These are phyloP conservation scores for Chloropsis hardwickii DNA, from an alignment of 2,113 vertebrate genomes.

Conservation along the genomic window DNA sequence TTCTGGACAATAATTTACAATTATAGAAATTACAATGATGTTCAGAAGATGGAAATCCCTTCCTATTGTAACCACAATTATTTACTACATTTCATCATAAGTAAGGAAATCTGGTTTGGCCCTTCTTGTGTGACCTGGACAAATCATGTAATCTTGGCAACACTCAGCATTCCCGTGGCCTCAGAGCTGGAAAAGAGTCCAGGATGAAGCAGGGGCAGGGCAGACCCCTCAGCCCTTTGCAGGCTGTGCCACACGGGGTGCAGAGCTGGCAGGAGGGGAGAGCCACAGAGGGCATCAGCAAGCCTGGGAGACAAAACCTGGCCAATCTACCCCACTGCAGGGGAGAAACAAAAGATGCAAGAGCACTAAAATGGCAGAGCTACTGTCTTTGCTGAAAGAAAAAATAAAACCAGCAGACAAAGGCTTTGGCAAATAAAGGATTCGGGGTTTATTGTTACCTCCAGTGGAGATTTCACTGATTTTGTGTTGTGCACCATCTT, in stretches of 20 bases:
- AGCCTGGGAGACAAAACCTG: neutral
- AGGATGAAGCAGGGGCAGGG: fast-evolving
- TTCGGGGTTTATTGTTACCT: neutral
- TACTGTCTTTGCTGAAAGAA: neutral
- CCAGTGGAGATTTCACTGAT: neutral
- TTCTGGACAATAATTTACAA: neutral
- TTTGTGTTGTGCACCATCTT: neutral
- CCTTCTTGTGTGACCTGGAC: neutral
- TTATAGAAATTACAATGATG: neutral
- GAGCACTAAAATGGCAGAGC: neutral
- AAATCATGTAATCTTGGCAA: neutral
- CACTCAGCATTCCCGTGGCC: neutral
- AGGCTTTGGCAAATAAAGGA: neutral
- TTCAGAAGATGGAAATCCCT: neutral
- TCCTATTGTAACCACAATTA: neutral
- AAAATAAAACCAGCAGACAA: neutral
- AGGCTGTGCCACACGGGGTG: fast-evolving
- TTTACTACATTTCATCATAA: neutral
- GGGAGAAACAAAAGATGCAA: neutral
- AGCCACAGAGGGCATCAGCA: neutral
- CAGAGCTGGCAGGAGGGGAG: neutral
- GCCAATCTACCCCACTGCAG: neutral
- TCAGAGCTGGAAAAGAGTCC: neutral
- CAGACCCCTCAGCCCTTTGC: neutral
- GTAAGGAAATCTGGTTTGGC: neutral